These are phyloP conservation scores for Urocynchramus pylzowi DNA, from an alignment of 2,113 vertebrate genomes.

Conservation along the genomic window DNA sequence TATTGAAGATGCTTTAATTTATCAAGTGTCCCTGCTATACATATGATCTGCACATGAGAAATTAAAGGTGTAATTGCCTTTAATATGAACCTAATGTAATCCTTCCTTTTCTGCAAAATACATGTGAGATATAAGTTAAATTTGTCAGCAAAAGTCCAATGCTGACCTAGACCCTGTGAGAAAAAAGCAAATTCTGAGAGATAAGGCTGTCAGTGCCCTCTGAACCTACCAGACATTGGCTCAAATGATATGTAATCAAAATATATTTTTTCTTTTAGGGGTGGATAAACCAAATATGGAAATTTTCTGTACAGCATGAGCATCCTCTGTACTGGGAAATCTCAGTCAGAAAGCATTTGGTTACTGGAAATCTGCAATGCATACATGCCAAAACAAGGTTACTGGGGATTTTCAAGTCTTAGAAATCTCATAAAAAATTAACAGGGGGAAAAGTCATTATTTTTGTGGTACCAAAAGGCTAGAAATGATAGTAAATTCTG, in stretches of 20 bases:
- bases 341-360: not conserved
- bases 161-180: not conserved
- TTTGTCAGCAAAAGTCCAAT: not conserved
- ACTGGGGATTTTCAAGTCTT: not conserved
- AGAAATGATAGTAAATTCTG: not conserved
- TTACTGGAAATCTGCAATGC: not conserved
- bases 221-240: not conserved
- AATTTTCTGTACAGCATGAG: not conserved
- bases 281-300: not conserved
- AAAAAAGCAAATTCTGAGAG: not conserved
- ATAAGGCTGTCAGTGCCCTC: not conserved
- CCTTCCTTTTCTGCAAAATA: not conserved
- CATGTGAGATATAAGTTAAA: not conserved
- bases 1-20: not conserved
- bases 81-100: not conserved
- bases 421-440: not conserved
- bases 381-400: not conserved
- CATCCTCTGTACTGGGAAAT: not conserved
- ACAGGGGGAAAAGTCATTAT: not conserved
- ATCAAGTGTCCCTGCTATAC: not conserved
- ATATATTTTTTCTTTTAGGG: not conserved
- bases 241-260: not conserved
- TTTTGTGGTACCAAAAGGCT: not conserved
- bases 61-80: not conserved
- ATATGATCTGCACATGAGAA: not conserved